These are phyloP conservation scores for Chrysodeixis includens DNA, from an alignment of 2,888 invertebrate species.

Conservation along the genomic window DNA sequence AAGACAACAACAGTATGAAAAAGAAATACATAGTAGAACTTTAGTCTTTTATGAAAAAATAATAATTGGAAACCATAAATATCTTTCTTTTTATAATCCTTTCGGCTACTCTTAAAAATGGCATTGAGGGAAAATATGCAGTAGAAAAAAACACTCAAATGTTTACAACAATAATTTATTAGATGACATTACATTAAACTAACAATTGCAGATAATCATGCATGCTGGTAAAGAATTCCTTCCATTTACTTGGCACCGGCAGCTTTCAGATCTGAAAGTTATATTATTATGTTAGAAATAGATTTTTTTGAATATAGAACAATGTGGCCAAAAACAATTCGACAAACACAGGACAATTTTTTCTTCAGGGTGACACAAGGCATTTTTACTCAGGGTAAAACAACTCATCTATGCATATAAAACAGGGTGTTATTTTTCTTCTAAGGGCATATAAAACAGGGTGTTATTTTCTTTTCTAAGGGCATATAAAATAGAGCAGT, in stretches of 20 bases:
- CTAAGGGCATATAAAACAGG: conserved; percentile 10
- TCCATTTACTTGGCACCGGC: conserved; percentile 66
- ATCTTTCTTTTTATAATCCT: no score
- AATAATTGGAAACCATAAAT: no score
- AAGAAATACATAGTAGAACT: background rate
- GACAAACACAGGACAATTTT: conserved; percentile 10
- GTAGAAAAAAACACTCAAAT: background rate
- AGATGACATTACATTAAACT: conserved; percentile 68
- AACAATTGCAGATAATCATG: conserved; percentile 68
- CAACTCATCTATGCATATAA: conserved; percentile 10
- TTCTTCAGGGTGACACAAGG: conserved; percentile 8
- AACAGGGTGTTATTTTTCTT: conserved; percentile 9
- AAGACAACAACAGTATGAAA: background rate
- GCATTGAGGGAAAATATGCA: background rate
- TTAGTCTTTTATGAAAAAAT: no score
- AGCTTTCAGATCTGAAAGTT: conserved; percentile 74
- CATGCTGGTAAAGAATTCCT: conserved; percentile 66
- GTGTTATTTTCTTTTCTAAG: background rate
- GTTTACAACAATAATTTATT: conserved; percentile 61
- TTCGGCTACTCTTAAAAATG: background rate
- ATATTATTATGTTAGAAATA: conserved; percentile 11
- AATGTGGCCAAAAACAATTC: conserved; percentile 10
- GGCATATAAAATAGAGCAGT: conserved; percentile 13
- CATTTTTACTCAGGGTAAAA: conserved; percentile 3
- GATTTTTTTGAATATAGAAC: background rate